phyloP scores from a whole-genome alignment of 2,888 invertebrate species.

The Cheilosia variabilis region DNA sequence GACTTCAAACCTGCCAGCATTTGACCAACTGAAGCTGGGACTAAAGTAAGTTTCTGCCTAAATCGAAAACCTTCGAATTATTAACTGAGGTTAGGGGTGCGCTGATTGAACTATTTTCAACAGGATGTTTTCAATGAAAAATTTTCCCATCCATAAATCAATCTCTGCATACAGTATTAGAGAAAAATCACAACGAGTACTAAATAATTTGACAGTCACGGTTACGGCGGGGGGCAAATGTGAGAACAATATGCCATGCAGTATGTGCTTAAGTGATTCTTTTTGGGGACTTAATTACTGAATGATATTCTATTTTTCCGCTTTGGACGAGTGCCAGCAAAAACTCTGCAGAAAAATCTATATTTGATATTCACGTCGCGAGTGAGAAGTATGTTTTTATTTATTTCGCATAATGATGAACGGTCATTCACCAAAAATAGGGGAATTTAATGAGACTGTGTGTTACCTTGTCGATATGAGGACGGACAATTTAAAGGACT shows the following conservation, averaged over 20 bases:
- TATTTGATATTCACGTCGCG: conserved; percentile 6
- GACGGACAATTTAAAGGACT: background rate
- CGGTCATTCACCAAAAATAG: conserved; percentile 7
- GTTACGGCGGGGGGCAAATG: conserved; percentile 24
- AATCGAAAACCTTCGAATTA: background rate
- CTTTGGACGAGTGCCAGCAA: conserved; percentile 58
- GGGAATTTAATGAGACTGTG: background rate
- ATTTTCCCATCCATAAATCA: conserved; percentile 15
- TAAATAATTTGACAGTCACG: conserved; percentile 3
- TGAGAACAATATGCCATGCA: conserved; percentile 6
- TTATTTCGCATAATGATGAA: conserved; percentile 34
- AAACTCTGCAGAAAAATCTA: conserved; percentile 36
- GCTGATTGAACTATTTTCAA: conserved; percentile 26
- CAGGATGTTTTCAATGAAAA: conserved; percentile 55
- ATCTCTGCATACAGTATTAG: background rate
- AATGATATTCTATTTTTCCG: conserved; percentile 37
- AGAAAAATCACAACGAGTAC: conserved; percentile 7
- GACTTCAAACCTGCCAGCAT: conserved; percentile 81
- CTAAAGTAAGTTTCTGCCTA: conserved; percentile 80
- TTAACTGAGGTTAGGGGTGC: conserved; percentile 9
- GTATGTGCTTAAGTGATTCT: conserved; percentile 16
- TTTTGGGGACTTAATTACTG: conserved; percentile 36
- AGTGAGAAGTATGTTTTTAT: conserved; percentile 8
- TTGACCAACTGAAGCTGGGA: conserved; percentile 82
- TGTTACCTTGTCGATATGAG: background rate